These are phyloP conservation scores for Pholis gunnellus DNA, from an alignment of 2,113 vertebrate species.

Conservation along the genomic window DNA sequence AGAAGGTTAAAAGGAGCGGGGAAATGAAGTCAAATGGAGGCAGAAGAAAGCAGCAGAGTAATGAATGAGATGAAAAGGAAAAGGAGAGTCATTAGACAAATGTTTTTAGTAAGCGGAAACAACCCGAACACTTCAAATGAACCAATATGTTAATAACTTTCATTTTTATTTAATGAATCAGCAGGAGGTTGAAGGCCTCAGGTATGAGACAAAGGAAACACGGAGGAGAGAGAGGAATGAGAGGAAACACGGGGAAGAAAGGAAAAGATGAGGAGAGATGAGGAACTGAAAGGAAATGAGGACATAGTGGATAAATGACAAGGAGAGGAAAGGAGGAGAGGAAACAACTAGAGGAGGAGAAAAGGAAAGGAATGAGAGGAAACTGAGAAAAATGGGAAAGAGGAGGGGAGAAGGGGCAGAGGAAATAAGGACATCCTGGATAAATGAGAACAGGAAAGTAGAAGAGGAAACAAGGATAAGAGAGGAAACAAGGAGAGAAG, in stretches of 20 bases:
- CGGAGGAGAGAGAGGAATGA: background rate
- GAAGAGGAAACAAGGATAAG: background rate
- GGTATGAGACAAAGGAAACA: background rate
- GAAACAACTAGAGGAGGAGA: background rate
- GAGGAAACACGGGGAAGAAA: background rate
- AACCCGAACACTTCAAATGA: background rate
- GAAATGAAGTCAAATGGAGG: background rate
- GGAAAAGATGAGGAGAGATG: background rate
- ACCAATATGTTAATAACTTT: slow-evolving; percentile 19
- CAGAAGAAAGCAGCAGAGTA: background rate
- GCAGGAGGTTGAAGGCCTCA: slow-evolving; percentile 31
- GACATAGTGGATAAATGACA: background rate
- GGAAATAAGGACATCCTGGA: background rate
- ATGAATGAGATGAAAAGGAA: slow-evolving; percentile 13
- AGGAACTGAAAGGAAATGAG: background rate
- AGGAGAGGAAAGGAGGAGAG: background rate
- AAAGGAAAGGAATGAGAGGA: background rate
- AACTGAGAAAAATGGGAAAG: background rate
- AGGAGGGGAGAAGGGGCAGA: background rate
- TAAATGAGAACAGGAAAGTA: background rate
- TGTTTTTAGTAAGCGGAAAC: slow-evolving; percentile 15
- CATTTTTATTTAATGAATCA: slow-evolving; percentile 31
- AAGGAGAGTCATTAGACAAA: slow-evolving; percentile 25
- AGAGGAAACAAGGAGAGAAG: background rate
- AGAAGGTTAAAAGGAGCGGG: background rate